Evolutionary conservation across 1,140 invertebrate genomes (phyloP).

Genomic region (Mylabris phalerata): DNA sequence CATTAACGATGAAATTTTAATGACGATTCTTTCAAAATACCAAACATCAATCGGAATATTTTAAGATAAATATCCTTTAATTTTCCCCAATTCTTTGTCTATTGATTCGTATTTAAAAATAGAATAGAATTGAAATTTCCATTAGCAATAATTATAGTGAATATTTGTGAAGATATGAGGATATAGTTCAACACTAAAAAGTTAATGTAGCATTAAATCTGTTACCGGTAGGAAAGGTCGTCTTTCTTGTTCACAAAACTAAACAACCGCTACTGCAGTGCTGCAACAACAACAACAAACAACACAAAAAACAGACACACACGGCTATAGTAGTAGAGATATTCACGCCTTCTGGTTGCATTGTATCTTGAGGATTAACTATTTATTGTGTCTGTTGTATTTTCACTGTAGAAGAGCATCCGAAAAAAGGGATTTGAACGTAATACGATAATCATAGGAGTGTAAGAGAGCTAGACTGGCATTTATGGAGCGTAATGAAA

Average conservation of each 20-base stretch:
- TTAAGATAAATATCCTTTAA: too few species aligned
- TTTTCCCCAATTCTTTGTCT: too few species aligned
- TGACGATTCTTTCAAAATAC: too few species aligned
- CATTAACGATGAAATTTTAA: too few species aligned
- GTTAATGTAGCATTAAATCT: constrained; percentile 28
- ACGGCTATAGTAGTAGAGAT: neutral
- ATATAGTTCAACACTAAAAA: neutral
- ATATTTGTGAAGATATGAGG: too few species aligned
- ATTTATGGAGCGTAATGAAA: constrained; percentile 13
- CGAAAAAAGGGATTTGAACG: constrained; percentile 6
- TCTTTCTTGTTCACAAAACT: neutral
- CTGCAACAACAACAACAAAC: too few species aligned
- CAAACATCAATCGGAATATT: too few species aligned
- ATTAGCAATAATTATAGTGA: too few species aligned
- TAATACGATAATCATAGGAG: constrained; percentile 23
- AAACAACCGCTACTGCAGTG: neutral
- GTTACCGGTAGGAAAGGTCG: constrained; percentile 9
- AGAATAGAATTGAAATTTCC: too few species aligned
- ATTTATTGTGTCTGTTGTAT: neutral
- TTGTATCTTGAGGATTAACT: neutral
- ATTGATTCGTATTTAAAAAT: too few species aligned
- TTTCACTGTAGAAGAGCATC: constrained; percentile 5
- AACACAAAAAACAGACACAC: too few species aligned
- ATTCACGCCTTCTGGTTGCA: constrained; percentile 1
- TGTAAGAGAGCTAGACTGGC: neutral